Evolutionary conservation across 2,113 vertebrate genomes (phyloP).

Genomic region (Crotalus viridis): DNA sequence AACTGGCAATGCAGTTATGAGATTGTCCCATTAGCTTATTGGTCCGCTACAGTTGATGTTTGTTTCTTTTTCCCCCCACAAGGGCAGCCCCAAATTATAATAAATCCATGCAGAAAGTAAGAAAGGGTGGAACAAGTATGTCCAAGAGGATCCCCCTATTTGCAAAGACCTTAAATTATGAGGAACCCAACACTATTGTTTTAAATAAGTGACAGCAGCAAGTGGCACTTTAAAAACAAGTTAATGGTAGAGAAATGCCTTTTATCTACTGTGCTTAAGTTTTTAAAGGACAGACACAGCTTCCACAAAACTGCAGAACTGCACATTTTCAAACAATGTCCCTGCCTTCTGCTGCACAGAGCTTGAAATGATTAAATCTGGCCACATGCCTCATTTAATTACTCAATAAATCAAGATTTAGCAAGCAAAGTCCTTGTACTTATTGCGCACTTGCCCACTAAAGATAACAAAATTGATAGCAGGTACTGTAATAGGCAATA

Average conservation of each 20-base stretch:
- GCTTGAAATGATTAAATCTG: conserved; percentile 23
- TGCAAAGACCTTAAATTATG: background rate
- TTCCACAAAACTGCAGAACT: conserved; percentile 29
- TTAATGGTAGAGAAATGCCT: background rate
- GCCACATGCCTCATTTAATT: conserved; percentile 51
- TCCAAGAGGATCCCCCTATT: background rate
- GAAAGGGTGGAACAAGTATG: background rate
- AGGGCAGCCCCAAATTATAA: background rate
- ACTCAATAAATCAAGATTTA: conserved; percentile 55
- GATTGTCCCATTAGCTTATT: background rate
- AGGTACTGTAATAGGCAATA: conserved; percentile 27
- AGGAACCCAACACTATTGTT: background rate
- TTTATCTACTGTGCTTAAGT: background rate
- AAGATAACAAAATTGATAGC: conserved; percentile 28
- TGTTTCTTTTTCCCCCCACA: background rate
- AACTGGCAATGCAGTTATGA: background rate
- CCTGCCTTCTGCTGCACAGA: conserved; percentile 17
- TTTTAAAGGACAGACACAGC: conserved; percentile 23
- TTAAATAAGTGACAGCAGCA: background rate
- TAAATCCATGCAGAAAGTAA: background rate
- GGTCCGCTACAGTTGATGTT: background rate
- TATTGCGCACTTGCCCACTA: conserved; percentile 3
- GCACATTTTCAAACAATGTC: conserved; percentile 42
- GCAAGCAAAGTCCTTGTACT: conserved; percentile 53
- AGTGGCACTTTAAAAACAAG: background rate